A percentile compares a stretch with the other conserved stretches of the same genome.
phyloP scores from a whole-genome alignment of 2,797 vertebrate genomes.

The Chloroceryle amazona region DNA sequence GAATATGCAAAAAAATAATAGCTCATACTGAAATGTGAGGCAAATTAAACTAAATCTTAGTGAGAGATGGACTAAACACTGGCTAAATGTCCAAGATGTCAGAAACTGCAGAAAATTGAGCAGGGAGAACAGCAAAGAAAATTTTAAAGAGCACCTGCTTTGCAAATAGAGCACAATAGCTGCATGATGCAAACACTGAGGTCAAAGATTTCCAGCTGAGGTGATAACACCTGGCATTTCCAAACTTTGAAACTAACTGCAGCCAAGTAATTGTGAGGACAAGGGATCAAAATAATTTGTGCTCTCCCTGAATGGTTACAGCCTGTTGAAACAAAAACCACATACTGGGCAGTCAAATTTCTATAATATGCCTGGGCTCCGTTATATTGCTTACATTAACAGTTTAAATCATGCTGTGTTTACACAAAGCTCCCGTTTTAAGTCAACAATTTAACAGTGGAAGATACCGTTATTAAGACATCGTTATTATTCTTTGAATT shows the following conservation, averaged over 20 bases:
- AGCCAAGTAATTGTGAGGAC: neutral
- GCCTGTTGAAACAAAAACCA: neutral
- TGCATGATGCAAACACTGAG: fast-evolving
- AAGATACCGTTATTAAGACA: neutral
- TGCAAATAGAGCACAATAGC: neutral
- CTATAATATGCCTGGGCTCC: neutral
- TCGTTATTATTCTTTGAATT: neutral
- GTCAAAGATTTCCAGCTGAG: neutral
- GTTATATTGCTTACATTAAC: fast-evolving
- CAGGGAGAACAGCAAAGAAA: neutral
- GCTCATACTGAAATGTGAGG: neutral
- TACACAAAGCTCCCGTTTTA: neutral
- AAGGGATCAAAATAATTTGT: neutral
- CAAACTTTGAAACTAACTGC: neutral
- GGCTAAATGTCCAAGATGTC: neutral
- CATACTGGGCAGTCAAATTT: neutral
- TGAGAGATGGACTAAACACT: neutral
- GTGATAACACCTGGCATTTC: neutral
- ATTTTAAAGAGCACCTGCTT: neutral
- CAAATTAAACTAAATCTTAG: neutral
- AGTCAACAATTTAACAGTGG: neutral
- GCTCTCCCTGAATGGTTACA: neutral
- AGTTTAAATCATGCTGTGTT: neutral
- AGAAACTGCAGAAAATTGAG: neutral
- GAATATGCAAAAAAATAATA: neutral